These are phyloP conservation scores for Tachina lurida DNA, from an alignment of 2,888 invertebrate species.

Conservation along the genomic window DNA sequence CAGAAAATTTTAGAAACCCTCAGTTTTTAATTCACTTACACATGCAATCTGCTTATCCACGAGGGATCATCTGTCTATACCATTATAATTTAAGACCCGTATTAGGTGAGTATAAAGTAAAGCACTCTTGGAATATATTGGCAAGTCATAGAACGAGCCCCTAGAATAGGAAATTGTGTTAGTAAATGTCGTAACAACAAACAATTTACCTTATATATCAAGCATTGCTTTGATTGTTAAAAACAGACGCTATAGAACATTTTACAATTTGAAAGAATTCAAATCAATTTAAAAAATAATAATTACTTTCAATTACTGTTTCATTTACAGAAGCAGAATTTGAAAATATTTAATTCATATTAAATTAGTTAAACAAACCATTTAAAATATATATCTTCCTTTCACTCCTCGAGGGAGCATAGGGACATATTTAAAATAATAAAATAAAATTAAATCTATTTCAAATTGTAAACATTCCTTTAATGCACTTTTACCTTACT, in stretches of 20 bases:
- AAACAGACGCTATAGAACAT: slow-evolving; percentile 33
- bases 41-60: slow-evolving; percentile 55
- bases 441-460: slow-evolving; percentile 13
- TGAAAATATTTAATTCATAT: neutral
- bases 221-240: slow-evolving; percentile 17
- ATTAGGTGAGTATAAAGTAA: slow-evolving; percentile 42
- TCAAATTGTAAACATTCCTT: slow-evolving; percentile 56
- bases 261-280: slow-evolving; percentile 56
- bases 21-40: slow-evolving; percentile 62
- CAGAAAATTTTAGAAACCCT: slow-evolving; percentile 45
- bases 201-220: slow-evolving; percentile 65
- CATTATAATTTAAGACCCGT: slow-evolving; percentile 38
- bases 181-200: slow-evolving; percentile 65
- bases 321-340: neutral
- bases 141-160: slow-evolving; percentile 69
- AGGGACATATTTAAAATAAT: neutral
- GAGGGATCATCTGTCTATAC: slow-evolving; percentile 39
- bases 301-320: neutral
- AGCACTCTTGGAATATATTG: slow-evolving; percentile 63
- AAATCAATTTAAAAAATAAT: neutral
- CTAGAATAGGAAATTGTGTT: slow-evolving; percentile 74
- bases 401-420: too few species aligned
- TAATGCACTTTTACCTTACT: slow-evolving; percentile 37
- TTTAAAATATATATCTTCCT: too few species aligned
- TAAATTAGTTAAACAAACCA: neutral